phyloP scores from a whole-genome alignment of 2,888 invertebrate genomes.

The Taenaris catops region DNA sequence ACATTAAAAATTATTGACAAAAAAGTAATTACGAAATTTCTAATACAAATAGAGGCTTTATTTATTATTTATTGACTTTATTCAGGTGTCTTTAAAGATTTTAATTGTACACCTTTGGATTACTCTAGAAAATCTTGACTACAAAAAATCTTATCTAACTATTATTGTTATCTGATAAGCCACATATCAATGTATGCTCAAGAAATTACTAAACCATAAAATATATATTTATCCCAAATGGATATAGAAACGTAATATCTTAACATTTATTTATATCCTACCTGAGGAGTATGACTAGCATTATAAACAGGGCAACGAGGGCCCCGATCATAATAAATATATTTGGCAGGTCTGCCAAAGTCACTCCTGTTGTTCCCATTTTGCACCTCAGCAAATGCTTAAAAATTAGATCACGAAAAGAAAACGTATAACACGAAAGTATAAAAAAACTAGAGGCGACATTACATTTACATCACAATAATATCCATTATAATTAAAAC shows the following conservation, averaged over 20 bases:
- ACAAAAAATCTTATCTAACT: neutral
- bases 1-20: too few relatives aligned
- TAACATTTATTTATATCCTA: conserved; percentile 41
- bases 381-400: conserved; percentile 19
- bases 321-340: conserved; percentile 87
- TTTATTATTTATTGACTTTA: too few relatives aligned
- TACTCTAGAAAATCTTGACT: too few relatives aligned
- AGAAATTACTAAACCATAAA: conserved; percentile 1
- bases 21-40: too few relatives aligned
- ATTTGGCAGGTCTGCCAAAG: conserved; percentile 87
- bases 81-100: too few relatives aligned
- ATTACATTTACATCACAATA: conserved; percentile 45
- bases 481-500: conserved; percentile 28
- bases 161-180: conserved; percentile 1
- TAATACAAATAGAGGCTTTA: too few relatives aligned
- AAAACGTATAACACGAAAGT: conserved; percentile 36
- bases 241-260: too few relatives aligned
- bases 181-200: neutral
- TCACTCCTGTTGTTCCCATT: conserved; percentile 77
- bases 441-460: conserved; percentile 36
- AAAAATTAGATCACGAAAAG: conserved; percentile 41
- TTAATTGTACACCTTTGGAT: too few relatives aligned
- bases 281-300: conserved; percentile 88
- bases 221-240: too few relatives aligned
- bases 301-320: conserved; percentile 85